Conservation (phyloP, 2,797 vertebrate genomes). For the Octomys mimax region DNA sequence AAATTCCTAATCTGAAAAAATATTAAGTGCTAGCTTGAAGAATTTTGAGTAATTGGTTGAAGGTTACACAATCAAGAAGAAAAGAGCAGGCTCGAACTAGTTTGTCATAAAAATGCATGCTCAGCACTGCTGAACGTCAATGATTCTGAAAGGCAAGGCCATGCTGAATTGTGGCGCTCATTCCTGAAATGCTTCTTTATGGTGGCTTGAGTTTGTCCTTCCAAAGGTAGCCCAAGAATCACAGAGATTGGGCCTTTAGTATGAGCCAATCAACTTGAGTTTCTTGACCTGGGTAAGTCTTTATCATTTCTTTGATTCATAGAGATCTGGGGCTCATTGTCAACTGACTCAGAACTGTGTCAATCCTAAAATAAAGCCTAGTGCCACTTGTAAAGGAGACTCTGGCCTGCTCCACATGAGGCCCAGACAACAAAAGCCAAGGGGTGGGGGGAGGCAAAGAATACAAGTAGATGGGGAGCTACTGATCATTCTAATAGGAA, state of each 20-base stretch:
- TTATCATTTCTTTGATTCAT: background rate
- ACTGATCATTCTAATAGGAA: background rate
- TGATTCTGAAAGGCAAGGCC: background rate
- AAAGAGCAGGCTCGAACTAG: background rate
- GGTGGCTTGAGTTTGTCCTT: background rate
- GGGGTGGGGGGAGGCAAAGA: background rate
- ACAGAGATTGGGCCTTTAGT: background rate
- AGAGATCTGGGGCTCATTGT: background rate
- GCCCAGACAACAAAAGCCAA: background rate
- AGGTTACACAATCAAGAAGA: background rate
- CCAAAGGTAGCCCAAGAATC: background rate
- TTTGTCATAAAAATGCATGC: background rate
- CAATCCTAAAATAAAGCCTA: constrained; percentile 14
- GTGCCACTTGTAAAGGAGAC: background rate
- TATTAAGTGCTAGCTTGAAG: background rate
- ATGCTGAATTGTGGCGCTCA: background rate
- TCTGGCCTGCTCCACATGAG: background rate
- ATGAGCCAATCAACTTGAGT: background rate
- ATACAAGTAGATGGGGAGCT: background rate
- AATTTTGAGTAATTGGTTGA: background rate
- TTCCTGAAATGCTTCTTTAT: background rate
- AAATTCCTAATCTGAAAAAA: constrained; percentile 39
- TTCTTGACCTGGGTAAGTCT: background rate
- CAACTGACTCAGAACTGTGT: background rate
- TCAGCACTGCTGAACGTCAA: background rate